A percentile compares a stretch with the other conserved stretches of the same genome.
These are phyloP conservation scores for Berghia stephanieae DNA, from an alignment of 1,140 invertebrate genomes.

Conservation along the genomic window DNA sequence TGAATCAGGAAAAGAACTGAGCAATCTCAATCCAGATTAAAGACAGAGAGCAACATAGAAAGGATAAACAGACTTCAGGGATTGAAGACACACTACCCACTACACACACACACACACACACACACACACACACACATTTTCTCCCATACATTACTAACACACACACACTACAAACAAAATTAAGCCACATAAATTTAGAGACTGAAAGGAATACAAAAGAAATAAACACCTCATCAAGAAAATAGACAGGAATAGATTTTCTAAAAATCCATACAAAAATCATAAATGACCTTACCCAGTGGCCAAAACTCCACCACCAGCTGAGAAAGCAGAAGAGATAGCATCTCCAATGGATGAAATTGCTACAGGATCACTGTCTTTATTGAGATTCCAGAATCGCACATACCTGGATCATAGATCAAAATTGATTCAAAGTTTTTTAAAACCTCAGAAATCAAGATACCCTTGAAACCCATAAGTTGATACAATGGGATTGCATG, in stretches of 20 bases:
- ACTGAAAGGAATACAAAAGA: not conserved
- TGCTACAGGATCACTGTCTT: not conserved
- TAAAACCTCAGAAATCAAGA: too few species aligned
- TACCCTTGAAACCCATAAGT: not conserved
- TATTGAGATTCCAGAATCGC: constrained; percentile 21
- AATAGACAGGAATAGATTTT: not conserved
- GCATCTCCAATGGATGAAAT: not conserved
- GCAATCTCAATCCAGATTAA: too few species aligned
- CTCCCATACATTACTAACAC: not conserved
- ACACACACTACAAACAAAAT: not conserved
- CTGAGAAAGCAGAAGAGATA: constrained; percentile 15
- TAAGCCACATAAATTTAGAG: not conserved
- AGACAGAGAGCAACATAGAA: too few species aligned
- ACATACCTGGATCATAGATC: constrained; percentile 20
- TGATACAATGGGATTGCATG: not conserved
- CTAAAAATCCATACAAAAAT: not conserved
- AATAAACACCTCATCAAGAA: not conserved
- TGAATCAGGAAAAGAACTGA: too few species aligned
- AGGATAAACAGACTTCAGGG: not conserved
- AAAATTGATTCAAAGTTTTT: too few species aligned
- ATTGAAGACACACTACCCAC: not conserved
- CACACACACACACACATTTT: not conserved
- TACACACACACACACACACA: too few species aligned
- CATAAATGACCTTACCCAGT: constrained; percentile 12
- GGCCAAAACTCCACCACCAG: constrained; percentile 13